Percentiles rank a stretch among this genome's conserved stretches.
These are phyloP conservation scores for Crotalus helleri DNA, from an alignment of 2,113 vertebrate species.

Conservation along the genomic window DNA sequence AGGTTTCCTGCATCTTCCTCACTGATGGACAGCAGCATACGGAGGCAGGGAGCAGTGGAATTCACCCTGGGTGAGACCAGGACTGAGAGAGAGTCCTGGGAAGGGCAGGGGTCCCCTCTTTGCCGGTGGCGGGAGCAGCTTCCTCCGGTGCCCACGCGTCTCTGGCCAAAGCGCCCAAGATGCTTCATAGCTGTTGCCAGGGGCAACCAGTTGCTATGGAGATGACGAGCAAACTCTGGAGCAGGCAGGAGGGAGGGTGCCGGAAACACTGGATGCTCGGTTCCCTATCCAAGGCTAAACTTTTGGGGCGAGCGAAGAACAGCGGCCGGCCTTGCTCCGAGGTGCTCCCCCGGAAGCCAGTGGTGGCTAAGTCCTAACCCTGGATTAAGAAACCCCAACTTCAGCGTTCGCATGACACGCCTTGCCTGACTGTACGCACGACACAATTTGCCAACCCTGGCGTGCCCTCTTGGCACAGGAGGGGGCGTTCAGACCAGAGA, in stretches of 20 bases:
- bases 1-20: background rate
- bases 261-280: background rate
- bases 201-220: conserved; percentile 84
- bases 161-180: background rate
- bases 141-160: background rate
- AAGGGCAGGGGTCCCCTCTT: background rate
- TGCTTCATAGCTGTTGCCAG: conserved; percentile 47
- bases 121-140: background rate
- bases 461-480: background rate
- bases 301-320: background rate
- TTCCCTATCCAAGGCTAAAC: background rate
- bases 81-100: background rate
- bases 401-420: background rate
- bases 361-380: background rate
- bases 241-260: background rate
- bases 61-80: background rate
- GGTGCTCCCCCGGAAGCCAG: background rate
- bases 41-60: background rate
- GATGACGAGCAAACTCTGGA: conserved; percentile 61
- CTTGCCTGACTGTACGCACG: background rate
- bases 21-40: background rate
- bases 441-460: background rate
- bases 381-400: background rate
- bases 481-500: background rate
- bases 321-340: background rate